Base-by-base conservation (phyloP, 23 tunicate genomes). In the Halocynthia roretzi region DNA sequence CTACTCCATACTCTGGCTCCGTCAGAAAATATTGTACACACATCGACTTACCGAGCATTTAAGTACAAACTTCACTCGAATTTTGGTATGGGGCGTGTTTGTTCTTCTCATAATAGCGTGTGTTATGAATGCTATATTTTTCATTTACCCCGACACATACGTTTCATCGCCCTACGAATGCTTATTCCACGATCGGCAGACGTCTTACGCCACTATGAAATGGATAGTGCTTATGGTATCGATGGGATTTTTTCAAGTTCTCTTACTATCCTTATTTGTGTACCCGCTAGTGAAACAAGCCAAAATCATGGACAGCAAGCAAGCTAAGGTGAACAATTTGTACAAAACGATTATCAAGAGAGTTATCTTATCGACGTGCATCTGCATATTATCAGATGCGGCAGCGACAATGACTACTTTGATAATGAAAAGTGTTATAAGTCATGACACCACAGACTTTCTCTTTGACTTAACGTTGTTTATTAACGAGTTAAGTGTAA, bases 121-220 rank as follows among this genome's bases (percentile, higher is more conserved):
- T 14, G 12, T 74, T 14, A 8, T 74, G 62, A 74, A 74, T 64
- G 78, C 64, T 8, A 56, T 15, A 10, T 74, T 74, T 74, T 74
- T 74, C 63, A 74, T 74, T 17, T 74, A 74, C 7, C 78, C 78
- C 22, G 78, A 74, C 63, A 74, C 78, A 19, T 74, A 74, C 64
- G 78, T 64, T 17, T 40, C 17, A 5, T 74, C 78, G 15, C 60
- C 61, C 56, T 74, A 52, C 62, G 78, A 74, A 54, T 74, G 78
- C 40, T 1, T 74, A 10, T 74, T 74, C 63, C 78, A 74, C 62
- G 78, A 74, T 12, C 64, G 78, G 11, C 78, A 74, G 21, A n/a
- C 62, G 12, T 64, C 61, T 8, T 74, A 74, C 64, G 78, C 56
- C 31, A 54, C 19, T n/a, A 40, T 74, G 0, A 74, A 74, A 54